A percentile compares a stretch with the other conserved stretches of the same genome.
phyloP scores from a whole-genome alignment of 2,797 vertebrate genomes.

The Scyliorhinus canicula region DNA sequence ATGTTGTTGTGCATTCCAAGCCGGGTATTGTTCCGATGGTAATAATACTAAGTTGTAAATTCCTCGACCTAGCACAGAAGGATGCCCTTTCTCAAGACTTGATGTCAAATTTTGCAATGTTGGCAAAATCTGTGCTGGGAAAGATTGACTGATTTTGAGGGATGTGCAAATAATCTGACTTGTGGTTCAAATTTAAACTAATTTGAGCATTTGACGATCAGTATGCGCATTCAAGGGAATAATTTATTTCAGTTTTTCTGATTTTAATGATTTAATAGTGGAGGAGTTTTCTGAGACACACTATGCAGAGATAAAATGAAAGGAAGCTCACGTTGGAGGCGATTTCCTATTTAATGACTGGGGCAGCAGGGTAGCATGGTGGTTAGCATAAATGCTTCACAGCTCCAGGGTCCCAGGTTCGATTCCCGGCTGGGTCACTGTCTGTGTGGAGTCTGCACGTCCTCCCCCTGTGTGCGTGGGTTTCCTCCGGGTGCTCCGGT shows the following conservation, averaged over 20 bases:
- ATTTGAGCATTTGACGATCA: background rate
- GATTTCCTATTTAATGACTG: background rate
- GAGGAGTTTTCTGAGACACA: background rate
- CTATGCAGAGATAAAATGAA: background rate
- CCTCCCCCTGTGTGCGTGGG: no score
- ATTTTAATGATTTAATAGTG: background rate
- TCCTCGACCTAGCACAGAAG: background rate
- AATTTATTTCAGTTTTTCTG: background rate
- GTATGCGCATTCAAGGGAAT: background rate
- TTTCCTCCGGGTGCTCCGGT: no score
- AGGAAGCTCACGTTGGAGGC: background rate
- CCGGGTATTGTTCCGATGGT: background rate
- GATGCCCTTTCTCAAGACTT: background rate
- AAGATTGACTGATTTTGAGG: background rate
- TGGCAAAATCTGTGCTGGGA: background rate
- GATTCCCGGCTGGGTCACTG: no score
- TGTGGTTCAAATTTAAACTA: background rate
- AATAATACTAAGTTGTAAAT: background rate
- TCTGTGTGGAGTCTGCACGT: no score
- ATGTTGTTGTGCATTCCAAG: background rate
- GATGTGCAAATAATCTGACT: background rate
- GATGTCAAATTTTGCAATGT: background rate
- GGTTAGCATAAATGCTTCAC: no score
- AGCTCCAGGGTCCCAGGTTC: no score
- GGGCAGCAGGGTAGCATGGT: no score